Percentiles rank a stretch among this genome's conserved stretches.
Conservation (phyloP, 1,140 invertebrate species). For the Palaemon carinicauda region DNA sequence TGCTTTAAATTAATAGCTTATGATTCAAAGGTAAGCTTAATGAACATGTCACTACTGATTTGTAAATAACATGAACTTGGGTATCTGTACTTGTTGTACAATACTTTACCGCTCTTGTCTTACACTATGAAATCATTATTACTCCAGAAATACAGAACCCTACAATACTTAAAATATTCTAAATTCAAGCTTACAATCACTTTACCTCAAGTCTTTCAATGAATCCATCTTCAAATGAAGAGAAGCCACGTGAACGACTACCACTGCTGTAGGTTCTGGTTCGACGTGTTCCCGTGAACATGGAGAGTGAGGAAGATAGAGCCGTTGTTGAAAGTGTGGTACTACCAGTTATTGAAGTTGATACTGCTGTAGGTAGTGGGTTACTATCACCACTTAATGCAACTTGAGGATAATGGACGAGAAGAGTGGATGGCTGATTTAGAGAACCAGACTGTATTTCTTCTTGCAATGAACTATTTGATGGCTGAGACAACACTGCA, state of each 20-base stretch:
- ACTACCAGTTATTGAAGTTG: neutral
- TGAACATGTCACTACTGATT: too few species aligned
- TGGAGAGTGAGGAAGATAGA: neutral
- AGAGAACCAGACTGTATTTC: slow-evolving; percentile 67
- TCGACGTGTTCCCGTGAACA: slow-evolving; percentile 66
- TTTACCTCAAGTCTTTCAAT: slow-evolving; percentile 42
- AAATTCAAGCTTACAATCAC: too few species aligned
- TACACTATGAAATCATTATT: too few species aligned
- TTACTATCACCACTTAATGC: slow-evolving; percentile 37
- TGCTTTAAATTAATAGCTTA: too few species aligned
- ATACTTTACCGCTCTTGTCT: too few species aligned
- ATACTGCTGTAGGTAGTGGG: neutral
- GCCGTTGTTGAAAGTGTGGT: neutral
- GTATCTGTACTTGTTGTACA: too few species aligned
- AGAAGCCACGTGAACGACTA: slow-evolving; percentile 49
- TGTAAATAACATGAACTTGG: too few species aligned
- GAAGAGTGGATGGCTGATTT: slow-evolving; percentile 63
- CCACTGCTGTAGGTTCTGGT: slow-evolving; percentile 50
- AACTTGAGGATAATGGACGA: slow-evolving; percentile 17
- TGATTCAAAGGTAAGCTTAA: too few species aligned
- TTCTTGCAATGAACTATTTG: slow-evolving; percentile 59
- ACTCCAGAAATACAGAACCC: too few species aligned
- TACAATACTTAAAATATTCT: too few species aligned
- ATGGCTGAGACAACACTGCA: neutral
- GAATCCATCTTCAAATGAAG: slow-evolving; percentile 64